phyloP scores from a whole-genome alignment of 2,888 invertebrate genomes.

The Stenoptilia bipunctidactyla region DNA sequence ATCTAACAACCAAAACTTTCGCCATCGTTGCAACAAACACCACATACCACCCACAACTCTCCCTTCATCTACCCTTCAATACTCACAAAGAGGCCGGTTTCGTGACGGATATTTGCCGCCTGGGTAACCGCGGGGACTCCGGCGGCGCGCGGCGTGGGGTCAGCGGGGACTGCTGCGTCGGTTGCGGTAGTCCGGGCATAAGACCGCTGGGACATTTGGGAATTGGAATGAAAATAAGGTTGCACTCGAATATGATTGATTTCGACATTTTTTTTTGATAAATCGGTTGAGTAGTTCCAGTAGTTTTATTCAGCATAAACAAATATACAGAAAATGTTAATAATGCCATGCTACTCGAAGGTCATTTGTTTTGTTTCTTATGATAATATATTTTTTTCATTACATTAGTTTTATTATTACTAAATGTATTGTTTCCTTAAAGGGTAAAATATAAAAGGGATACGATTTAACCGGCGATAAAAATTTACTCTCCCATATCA shows the following conservation, averaged over 20 bases:
- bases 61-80: slow-evolving; percentile 11
- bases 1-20: no score
- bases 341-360: no score
- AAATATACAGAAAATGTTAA: background rate
- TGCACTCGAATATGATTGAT: background rate
- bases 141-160: slow-evolving; percentile 28
- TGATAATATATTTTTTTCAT: no score
- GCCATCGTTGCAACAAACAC: no score
- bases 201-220: background rate
- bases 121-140: slow-evolving; percentile 41
- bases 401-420: no score
- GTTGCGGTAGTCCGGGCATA: slow-evolving; percentile 41
- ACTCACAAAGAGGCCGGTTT: slow-evolving; percentile 56
- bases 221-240: slow-evolving; percentile 1
- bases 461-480: no score
- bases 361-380: no score
- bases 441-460: no score
- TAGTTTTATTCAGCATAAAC: background rate
- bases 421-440: no score
- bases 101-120: slow-evolving; percentile 36
- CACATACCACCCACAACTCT: background rate
- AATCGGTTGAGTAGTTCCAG: no score
- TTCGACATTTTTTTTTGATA: no score
- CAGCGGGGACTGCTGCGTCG: slow-evolving; percentile 33
- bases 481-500: no score